Conservation (phyloP, 2,888 invertebrate species). For the Drosophila quinaria region DNA sequence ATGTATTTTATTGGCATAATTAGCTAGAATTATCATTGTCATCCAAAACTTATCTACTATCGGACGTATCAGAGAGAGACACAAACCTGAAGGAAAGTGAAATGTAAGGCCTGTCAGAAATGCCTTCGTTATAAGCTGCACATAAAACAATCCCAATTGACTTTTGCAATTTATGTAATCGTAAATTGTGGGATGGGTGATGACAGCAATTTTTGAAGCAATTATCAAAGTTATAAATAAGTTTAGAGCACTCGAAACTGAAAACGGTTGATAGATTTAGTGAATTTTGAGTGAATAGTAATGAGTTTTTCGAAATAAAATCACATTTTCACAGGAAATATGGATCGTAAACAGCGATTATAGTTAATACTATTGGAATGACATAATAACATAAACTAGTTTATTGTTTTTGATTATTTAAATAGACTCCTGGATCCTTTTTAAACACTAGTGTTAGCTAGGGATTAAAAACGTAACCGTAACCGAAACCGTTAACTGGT, state of each 20-base stretch:
- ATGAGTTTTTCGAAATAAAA: neutral
- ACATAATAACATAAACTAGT: too few species aligned
- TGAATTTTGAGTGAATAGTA: neutral
- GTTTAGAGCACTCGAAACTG: neutral
- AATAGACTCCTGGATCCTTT: neutral
- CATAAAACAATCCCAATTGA: constrained; percentile 41
- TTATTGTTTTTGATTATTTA: too few species aligned
- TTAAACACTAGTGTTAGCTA: too few species aligned
- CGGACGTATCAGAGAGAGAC: constrained; percentile 23
- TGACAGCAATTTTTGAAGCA: constrained; percentile 27
- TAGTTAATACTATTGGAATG: too few species aligned
- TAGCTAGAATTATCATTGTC: constrained; percentile 52
- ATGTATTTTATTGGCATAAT: constrained; percentile 68
- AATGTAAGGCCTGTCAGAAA: constrained; percentile 39
- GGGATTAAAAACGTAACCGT: too few species aligned
- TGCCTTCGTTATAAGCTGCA: constrained; percentile 7
- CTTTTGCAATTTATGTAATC: constrained; percentile 34
- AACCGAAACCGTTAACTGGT: too few species aligned
- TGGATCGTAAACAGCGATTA: neutral
- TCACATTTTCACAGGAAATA: neutral
- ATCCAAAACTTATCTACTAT: constrained; percentile 56
- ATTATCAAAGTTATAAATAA: constrained; percentile 43
- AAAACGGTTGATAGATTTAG: neutral
- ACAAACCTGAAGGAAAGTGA: constrained; percentile 53
- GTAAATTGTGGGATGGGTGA: constrained; percentile 24